Evolutionary conservation across 2,113 vertebrate genomes (phyloP), one percentile per base, ranked within the genome.

Genomic region (Fregetta grallaria): DNA sequence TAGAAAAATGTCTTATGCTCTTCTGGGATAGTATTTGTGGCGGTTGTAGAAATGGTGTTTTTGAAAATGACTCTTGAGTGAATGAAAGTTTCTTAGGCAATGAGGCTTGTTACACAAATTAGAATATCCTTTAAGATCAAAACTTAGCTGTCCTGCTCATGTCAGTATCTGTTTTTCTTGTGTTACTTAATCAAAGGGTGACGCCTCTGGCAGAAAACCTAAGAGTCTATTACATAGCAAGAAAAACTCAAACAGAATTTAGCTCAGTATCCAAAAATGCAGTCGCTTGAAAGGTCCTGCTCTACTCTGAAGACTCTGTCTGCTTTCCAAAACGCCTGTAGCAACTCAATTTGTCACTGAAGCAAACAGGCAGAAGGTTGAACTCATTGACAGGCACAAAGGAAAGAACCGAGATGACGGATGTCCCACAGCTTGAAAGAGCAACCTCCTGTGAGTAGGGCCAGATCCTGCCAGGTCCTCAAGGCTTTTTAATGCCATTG

Each of bases 21-120:
- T 55, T 32, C 58, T 29, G 17, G 10, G 6, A 11, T 21, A 13
- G 11, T 9, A 9, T n/a, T 55, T 59, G 10, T 34, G 47, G 56
- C 4, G 4, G 34, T 8, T 66, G 23, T 5, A 63, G 21, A 27
- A 49, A 44, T 5, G 1, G 4, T 21, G 5, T 0, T 56, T 90
- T 63, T 58, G 34, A 50, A 63, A 86, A 44, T 20, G 1, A 14
- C 32, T 47, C 12, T 8, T 19, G 7, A 53, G 15, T 4, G 25
- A 87, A 32, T 27, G 9, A 9, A 44, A 29, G 5, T 1, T 21
- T 84, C 42, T 75, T 65, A 25, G 18, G 18, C 34, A 40, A 79
- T 2, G 12, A 72, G 40, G 15, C 9, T 65, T 47, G 16, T 66
- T 72, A 53, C 21, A 44, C 29, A 42, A 67, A 55, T 3, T 12